These are phyloP conservation scores for Hyles euphorbiae DNA, from an alignment of 1,140 invertebrate genomes.

Conservation along the genomic window DNA sequence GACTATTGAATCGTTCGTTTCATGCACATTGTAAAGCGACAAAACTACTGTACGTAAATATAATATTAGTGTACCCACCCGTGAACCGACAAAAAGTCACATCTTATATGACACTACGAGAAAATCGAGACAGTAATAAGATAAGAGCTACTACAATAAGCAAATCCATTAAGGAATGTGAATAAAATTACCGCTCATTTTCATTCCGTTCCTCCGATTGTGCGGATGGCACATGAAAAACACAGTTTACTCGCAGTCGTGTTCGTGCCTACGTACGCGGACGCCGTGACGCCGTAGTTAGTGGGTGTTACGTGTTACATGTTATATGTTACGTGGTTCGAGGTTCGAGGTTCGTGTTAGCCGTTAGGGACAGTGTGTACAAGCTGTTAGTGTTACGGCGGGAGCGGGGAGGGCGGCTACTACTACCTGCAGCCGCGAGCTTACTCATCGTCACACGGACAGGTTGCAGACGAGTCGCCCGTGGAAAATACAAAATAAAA, in stretches of 20 bases:
- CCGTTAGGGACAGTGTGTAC: conserved; percentile 25
- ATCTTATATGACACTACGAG: conserved; percentile 64
- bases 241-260: conserved; percentile 46
- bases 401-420: neutral
- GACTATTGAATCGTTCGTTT: conserved; percentile 50
- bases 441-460: conserved; percentile 3
- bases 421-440: neutral
- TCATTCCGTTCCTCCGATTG: conserved; percentile 55
- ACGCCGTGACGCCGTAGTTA: neutral
- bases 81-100: conserved; percentile 56
- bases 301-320: conserved; percentile 15
- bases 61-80: conserved; percentile 73
- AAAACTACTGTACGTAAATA: conserved; percentile 72
- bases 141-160: conserved; percentile 70
- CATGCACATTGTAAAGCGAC: conserved; percentile 73
- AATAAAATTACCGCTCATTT: conserved; percentile 65
- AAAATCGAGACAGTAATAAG: conserved; percentile 69
- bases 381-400: conserved; percentile 38
- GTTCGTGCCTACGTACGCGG: conserved; percentile 12
- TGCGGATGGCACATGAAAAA: conserved; percentile 55
- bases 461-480: conserved; percentile 11
- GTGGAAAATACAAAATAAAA: conserved; percentile 62
- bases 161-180: conserved; percentile 67
- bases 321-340: conserved; percentile 11
- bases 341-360: conserved; percentile 39